These are phyloP conservation scores for Lamprologus callipterus DNA, from an alignment of 2,113 vertebrate genomes.

Conservation along the genomic window DNA sequence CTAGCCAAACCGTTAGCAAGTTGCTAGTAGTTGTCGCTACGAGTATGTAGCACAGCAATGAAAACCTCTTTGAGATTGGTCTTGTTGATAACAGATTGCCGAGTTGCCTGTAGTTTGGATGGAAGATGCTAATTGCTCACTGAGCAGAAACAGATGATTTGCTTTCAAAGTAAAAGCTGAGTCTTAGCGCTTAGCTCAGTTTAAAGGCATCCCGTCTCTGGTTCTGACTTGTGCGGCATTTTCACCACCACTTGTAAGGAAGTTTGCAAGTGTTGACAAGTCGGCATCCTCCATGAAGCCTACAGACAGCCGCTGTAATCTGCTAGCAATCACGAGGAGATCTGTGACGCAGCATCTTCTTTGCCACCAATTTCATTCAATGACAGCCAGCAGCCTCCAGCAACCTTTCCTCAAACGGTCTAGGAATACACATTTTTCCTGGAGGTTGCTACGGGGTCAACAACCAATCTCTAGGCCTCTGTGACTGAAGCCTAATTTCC, in stretches of 20 bases:
- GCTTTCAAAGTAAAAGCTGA: not conserved
- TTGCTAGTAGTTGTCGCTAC: not conserved
- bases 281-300: not conserved
- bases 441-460: not conserved
- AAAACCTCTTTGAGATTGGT: not conserved
- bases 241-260: fast-evolving
- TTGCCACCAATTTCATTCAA: not conserved
- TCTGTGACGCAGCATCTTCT: not conserved
- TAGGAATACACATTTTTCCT: not conserved
- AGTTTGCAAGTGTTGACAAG: not conserved
- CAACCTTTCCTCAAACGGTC: not conserved
- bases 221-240: not conserved
- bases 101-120: not conserved
- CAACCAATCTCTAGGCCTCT: not conserved
- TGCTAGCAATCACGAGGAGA: not conserved
- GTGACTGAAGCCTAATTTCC: not conserved
- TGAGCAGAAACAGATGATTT: not conserved
- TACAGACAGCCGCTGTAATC: not conserved
- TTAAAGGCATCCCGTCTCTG: not conserved
- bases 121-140: not conserved
- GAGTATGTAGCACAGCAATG: not conserved
- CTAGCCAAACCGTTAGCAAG: not conserved
- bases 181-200: not conserved
- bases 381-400: not conserved
- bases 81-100: not conserved